Percentiles rank a stretch among this genome's conserved stretches.
Conservation (phyloP, 1,140 invertebrate species). For the Diorhabda elongata region DNA sequence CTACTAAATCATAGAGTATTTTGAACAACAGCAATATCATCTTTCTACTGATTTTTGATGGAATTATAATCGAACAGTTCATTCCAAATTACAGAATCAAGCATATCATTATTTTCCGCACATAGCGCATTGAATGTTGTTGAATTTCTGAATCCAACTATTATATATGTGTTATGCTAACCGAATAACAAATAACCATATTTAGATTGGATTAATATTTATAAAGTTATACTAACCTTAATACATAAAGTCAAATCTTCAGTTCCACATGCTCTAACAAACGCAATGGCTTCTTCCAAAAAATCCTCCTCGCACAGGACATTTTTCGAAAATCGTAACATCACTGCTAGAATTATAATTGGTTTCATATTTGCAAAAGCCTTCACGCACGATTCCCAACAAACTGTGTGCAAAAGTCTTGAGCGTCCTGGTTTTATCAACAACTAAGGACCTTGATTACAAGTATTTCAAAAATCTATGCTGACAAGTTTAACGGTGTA, state of each 20-base stretch:
- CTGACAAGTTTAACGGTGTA: constrained; percentile 4
- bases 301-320: constrained; percentile 18
- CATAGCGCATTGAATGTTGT: too few relatives aligned
- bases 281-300: constrained; percentile 54
- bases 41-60: too few relatives aligned
- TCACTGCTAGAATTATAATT: too few relatives aligned
- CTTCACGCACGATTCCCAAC: constrained; percentile 15
- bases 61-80: too few relatives aligned
- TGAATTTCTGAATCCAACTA: too few relatives aligned
- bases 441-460: constrained; percentile 14
- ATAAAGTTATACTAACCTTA: constrained; percentile 52
- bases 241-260: constrained; percentile 67
- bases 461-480: constrained; percentile 28
- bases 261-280: constrained; percentile 64
- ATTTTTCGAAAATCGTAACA: not conserved
- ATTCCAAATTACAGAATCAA: too few relatives aligned
- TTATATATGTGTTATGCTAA: too few relatives aligned
- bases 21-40: too few relatives aligned
- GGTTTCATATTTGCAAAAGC: constrained; percentile 11
- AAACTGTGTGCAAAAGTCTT: constrained; percentile 20
- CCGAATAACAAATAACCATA: too few relatives aligned
- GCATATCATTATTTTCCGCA: too few relatives aligned
- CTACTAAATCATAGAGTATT: too few relatives aligned
- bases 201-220: too few relatives aligned
- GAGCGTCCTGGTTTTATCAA: constrained; percentile 35